Evolutionary conservation across 2,113 vertebrate species (phyloP).

Genomic region (Halichoeres trimaculatus): DNA sequence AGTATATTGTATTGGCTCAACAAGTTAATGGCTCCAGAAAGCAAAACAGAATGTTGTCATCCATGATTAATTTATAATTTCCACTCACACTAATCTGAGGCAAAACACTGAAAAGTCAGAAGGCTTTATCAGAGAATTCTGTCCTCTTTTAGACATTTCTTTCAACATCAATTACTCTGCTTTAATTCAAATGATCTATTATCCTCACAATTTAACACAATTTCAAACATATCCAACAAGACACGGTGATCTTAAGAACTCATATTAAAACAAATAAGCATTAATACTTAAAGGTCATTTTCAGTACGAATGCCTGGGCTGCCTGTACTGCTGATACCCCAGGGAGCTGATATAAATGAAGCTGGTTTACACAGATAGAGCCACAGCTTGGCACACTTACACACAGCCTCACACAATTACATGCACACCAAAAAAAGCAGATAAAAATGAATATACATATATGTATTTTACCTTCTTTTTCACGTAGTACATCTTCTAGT

Average conservation of each 20-base stretch:
- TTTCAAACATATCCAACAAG: neutral
- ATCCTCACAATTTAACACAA: neutral
- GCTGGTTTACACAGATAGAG: neutral
- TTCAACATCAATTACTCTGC: neutral
- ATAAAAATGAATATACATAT: constrained; percentile 16
- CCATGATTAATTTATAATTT: neutral
- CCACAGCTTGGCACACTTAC: too few relatives aligned
- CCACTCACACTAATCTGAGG: neutral
- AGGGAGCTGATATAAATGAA: constrained; percentile 12
- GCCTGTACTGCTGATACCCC: neutral
- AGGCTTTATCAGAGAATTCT: neutral
- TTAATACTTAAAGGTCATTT: neutral
- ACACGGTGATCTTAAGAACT: neutral
- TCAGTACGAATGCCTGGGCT: neutral
- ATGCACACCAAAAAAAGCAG: neutral
- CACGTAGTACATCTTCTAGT: constrained; percentile 83
- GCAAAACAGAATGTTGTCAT: neutral
- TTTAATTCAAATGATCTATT: neutral
- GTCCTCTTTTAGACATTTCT: neutral
- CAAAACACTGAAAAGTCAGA: neutral
- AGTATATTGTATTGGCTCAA: neutral
- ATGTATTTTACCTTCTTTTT: constrained; percentile 82
- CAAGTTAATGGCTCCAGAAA: neutral
- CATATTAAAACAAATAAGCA: neutral
- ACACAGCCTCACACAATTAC: neutral